phyloP scores from a whole-genome alignment of 2,888 invertebrate genomes.

The Eupeodes luniger region DNA sequence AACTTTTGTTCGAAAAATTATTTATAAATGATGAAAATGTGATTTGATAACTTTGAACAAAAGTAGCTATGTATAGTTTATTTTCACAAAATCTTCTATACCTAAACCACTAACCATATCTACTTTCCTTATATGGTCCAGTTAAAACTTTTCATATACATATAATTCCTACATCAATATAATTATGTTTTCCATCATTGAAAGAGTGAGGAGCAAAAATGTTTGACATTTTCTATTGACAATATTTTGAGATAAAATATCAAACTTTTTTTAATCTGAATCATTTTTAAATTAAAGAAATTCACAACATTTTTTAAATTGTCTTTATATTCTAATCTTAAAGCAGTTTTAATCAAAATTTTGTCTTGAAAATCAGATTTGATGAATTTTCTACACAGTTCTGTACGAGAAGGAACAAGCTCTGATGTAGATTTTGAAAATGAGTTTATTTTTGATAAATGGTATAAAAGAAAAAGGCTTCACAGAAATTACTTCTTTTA shows the following conservation, averaged over 20 bases:
- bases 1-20: slow-evolving; percentile 36
- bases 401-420: neutral
- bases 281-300: too few species aligned
- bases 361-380: too few species aligned
- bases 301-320: too few species aligned
- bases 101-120: neutral
- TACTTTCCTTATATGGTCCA: too few species aligned
- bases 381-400: neutral
- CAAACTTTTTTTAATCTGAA: too few species aligned
- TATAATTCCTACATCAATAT: neutral
- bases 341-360: too few species aligned
- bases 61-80: too few species aligned
- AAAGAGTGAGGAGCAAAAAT: too few species aligned
- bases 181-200: too few species aligned
- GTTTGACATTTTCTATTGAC: too few species aligned
- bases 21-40: slow-evolving; percentile 21
- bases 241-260: too few species aligned
- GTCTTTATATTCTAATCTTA: too few species aligned
- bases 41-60: slow-evolving; percentile 2
- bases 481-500: neutral
- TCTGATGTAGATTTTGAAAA: neutral
- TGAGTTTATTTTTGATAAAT: slow-evolving; percentile 9
- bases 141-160: neutral
- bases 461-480: neutral
- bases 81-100: neutral